Percentiles rank a stretch among this genome's conserved stretches.
Conservation (phyloP, 2,113 vertebrate genomes). For the Macrotis lagotis region DNA sequence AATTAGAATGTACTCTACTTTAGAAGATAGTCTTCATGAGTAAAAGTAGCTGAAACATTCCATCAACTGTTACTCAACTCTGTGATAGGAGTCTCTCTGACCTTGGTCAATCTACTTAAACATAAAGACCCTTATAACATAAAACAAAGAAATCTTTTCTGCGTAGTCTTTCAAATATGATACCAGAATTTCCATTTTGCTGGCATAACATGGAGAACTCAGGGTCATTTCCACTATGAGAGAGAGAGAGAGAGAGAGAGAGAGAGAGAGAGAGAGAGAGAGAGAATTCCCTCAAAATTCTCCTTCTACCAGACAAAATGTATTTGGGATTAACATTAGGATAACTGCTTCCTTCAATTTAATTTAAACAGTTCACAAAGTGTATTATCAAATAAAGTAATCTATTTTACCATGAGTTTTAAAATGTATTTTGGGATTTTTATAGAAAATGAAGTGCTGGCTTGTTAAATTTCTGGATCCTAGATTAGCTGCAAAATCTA, state of each 20-base stretch:
- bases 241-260: background rate
- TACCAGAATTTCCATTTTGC: background rate
- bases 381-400: background rate
- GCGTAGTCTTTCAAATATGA: background rate
- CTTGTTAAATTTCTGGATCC: background rate
- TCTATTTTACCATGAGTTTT: background rate
- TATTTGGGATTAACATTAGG: constrained; percentile 1
- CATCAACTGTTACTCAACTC: background rate
- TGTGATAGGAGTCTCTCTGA: background rate
- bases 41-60: background rate
- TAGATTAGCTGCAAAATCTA: background rate
- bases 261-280: background rate
- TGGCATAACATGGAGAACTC: background rate
- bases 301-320: background rate
- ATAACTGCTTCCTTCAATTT: background rate
- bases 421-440: background rate
- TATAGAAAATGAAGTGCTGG: constrained; percentile 1
- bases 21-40: background rate
- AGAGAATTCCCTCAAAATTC: background rate
- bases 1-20: background rate
- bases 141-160: too few species aligned
- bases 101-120: background rate
- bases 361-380: background rate
- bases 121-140: background rate
- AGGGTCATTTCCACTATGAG: background rate